Evolutionary conservation across 2,888 invertebrate genomes (phyloP).

Genomic region (Eilema sororculum): DNA sequence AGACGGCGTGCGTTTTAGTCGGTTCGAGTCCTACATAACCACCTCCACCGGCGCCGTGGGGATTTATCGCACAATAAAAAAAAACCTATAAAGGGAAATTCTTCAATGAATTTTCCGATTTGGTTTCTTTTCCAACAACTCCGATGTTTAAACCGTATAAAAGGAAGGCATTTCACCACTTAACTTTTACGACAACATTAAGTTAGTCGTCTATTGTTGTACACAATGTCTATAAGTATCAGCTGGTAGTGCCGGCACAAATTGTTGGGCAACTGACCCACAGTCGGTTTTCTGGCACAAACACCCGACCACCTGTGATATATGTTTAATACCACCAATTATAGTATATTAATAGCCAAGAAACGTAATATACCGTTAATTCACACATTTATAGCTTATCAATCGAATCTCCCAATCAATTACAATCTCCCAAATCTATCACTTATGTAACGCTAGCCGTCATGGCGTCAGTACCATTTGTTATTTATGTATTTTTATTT

Average conservation of each 20-base stretch:
- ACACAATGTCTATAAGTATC: not conserved
- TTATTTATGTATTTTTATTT: constrained; percentile 47
- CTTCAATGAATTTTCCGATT: too few species aligned
- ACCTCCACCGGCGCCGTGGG: too few species aligned
- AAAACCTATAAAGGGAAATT: too few species aligned
- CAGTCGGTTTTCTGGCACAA: constrained; percentile 25
- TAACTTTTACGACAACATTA: too few species aligned
- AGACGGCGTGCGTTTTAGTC: too few species aligned
- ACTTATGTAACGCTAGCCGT: constrained; percentile 45
- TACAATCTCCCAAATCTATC: constrained; percentile 36
- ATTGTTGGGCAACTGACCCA: constrained; percentile 21
- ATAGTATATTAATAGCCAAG: constrained; percentile 52
- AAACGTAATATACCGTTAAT: constrained; percentile 56
- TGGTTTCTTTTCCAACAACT: too few species aligned
- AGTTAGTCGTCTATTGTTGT: too few species aligned
- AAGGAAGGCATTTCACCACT: too few species aligned
- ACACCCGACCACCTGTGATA: constrained; percentile 27
- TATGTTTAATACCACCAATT: constrained; percentile 26
- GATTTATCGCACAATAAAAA: too few species aligned
- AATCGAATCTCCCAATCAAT: constrained; percentile 45
- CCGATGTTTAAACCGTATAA: too few species aligned
- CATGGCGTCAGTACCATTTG: constrained; percentile 30
- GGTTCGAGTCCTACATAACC: too few species aligned
- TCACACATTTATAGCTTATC: constrained; percentile 53
- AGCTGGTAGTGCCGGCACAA: not conserved